phyloP scores from a whole-genome alignment of 2,888 invertebrate species.

The Psylliodes chrysocephalus region DNA sequence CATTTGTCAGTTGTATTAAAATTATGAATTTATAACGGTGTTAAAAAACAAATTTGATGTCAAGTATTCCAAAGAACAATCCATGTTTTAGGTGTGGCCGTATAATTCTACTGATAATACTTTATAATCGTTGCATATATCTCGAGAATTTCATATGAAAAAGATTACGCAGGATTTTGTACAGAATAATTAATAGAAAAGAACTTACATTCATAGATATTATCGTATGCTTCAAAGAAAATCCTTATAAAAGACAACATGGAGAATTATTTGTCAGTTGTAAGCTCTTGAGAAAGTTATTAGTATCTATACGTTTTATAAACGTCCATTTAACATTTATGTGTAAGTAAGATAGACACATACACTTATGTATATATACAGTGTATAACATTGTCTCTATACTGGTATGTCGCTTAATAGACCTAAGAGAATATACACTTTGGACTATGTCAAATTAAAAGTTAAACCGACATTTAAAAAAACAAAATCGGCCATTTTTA shows the following conservation, averaged over 20 bases:
- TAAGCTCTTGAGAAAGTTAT: background rate
- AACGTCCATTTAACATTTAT: too few species aligned
- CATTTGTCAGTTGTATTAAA: background rate
- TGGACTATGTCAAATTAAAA: too few species aligned
- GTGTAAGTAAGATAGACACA: too few species aligned
- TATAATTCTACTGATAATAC: conserved; percentile 17
- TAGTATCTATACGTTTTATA: too few species aligned
- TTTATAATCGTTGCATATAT: conserved; percentile 20
- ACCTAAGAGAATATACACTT: too few species aligned
- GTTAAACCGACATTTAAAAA: too few species aligned
- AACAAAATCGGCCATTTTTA: too few species aligned
- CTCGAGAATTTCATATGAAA: conserved; percentile 11
- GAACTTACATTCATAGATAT: conserved; percentile 14
- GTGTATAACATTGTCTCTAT: too few species aligned
- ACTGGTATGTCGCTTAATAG: too few species aligned
- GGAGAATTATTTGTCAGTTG: background rate
- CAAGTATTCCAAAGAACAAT: conserved; percentile 13
- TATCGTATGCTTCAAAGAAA: conserved; percentile 7
- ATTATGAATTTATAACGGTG: background rate
- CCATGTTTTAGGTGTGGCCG: conserved; percentile 15
- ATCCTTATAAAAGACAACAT: conserved; percentile 10
- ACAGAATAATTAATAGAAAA: conserved; percentile 21
- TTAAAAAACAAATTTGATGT: conserved; percentile 18
- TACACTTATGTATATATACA: too few species aligned
- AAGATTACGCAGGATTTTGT: conserved; percentile 23